phyloP scores from a whole-genome alignment of 1,140 invertebrate genomes.

The Reticulitermes speratus region DNA sequence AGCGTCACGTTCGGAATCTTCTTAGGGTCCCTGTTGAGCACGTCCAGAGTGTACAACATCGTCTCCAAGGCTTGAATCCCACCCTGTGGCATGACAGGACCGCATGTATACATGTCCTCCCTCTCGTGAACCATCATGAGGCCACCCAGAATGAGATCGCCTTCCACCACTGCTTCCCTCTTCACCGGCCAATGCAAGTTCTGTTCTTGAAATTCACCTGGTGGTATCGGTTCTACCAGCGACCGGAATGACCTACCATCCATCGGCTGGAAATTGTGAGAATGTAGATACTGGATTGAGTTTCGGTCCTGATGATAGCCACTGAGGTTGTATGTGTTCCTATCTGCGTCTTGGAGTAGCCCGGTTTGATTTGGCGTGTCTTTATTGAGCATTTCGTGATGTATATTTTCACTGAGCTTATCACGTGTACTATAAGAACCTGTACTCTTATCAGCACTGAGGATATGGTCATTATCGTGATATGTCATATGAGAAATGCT shows the following conservation, averaged over 20 bases:
- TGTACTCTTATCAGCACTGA: no score
- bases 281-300: not conserved
- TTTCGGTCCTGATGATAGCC: not conserved
- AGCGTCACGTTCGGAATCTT: slow-evolving; percentile 72
- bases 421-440: not conserved
- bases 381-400: not conserved
- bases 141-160: slow-evolving; percentile 81
- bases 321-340: not conserved
- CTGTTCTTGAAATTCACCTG: not conserved
- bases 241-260: not conserved
- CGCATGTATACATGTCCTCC: slow-evolving; percentile 80
- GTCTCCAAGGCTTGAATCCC: slow-evolving; percentile 88
- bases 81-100: slow-evolving; percentile 92
- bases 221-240: not conserved
- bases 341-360: not conserved
- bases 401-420: not conserved
- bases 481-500: no score
- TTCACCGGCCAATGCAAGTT: slow-evolving; percentile 74
- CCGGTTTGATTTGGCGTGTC: not conserved
- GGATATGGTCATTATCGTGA: no score
- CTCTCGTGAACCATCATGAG: slow-evolving; percentile 95
- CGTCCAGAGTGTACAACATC: slow-evolving; percentile 89
- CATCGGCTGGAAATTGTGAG: not conserved
- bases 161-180: slow-evolving; percentile 80
- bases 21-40: slow-evolving; percentile 67